Conservation (phyloP, 2,797 vertebrate genomes). For the Nyctalus aviator region DNA sequence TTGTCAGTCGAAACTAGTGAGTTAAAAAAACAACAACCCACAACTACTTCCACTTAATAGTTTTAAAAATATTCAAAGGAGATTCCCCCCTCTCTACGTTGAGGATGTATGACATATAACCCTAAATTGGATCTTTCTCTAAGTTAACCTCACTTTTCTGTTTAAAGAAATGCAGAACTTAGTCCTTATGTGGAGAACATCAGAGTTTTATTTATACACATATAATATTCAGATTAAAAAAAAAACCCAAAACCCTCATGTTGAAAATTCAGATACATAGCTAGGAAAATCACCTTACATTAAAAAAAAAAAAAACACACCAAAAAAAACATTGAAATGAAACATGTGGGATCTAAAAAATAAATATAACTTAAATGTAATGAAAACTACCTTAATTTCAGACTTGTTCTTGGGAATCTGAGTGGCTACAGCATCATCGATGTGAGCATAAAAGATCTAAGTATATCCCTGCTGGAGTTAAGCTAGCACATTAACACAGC, state of each 20-base stretch:
- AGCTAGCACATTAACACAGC: conserved; percentile 25
- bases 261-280: conserved; percentile 58
- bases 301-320: no score
- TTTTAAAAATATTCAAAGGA: conserved; percentile 42
- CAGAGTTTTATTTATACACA: conserved; percentile 58
- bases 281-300: conserved; percentile 22
- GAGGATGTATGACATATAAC: not conserved
- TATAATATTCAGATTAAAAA: conserved; percentile 29
- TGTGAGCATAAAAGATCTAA: not conserved
- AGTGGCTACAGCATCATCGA: not conserved
- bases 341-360: conserved; percentile 33
- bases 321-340: conserved; percentile 3
- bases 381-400: conserved; percentile 53
- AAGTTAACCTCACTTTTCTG: conserved; percentile 49
- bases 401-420: conserved; percentile 20
- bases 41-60: not conserved
- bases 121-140: not conserved
- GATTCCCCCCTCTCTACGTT: not conserved
- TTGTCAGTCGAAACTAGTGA: conserved; percentile 51
- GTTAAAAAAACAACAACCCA: not conserved
- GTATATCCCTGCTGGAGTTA: not conserved
- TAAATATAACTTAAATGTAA: conserved; percentile 8
- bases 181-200: conserved; percentile 58
- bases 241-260: not conserved
- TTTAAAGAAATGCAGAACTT: conserved; percentile 58